Evolutionary conservation across 2,797 vertebrate genomes (phyloP).

Genomic region (Ceryle rudis): DNA sequence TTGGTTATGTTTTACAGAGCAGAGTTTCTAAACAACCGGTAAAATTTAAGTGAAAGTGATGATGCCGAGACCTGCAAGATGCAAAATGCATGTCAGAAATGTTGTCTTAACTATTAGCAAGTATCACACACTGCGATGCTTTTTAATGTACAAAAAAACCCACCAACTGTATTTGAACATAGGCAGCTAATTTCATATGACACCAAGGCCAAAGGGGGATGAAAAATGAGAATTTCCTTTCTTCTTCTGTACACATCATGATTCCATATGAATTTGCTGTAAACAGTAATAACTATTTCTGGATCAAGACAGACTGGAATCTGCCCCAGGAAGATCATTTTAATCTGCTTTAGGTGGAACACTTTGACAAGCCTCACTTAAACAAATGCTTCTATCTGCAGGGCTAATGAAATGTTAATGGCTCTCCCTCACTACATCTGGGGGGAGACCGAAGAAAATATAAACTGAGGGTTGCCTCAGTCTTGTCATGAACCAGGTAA

Average conservation of each 20-base stretch:
- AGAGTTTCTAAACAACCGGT: neutral
- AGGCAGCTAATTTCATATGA: neutral
- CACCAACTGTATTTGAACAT: neutral
- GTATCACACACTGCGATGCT: neutral
- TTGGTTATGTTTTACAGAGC: neutral
- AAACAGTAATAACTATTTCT: constrained; percentile 2
- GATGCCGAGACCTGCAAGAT: neutral
- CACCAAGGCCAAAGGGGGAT: neutral
- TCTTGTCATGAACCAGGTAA: neutral
- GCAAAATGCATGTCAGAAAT: neutral
- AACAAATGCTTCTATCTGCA: neutral
- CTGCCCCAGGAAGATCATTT: neutral
- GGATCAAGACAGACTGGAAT: neutral
- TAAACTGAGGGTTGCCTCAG: neutral
- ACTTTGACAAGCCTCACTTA: neutral
- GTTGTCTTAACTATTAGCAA: neutral
- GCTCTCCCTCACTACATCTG: neutral
- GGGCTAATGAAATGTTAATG: neutral
- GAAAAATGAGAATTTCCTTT: neutral
- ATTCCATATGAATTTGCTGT: neutral
- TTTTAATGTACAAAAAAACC: neutral
- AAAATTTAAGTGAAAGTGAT: neutral
- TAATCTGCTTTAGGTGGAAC: neutral
- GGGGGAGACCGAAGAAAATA: neutral
- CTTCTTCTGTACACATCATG: neutral